A percentile compares a stretch with the other conserved stretches of the same genome.
These are phyloP conservation scores for Cyprinodon variegatus DNA, from an alignment of 2,113 vertebrate species.

Conservation along the genomic window DNA sequence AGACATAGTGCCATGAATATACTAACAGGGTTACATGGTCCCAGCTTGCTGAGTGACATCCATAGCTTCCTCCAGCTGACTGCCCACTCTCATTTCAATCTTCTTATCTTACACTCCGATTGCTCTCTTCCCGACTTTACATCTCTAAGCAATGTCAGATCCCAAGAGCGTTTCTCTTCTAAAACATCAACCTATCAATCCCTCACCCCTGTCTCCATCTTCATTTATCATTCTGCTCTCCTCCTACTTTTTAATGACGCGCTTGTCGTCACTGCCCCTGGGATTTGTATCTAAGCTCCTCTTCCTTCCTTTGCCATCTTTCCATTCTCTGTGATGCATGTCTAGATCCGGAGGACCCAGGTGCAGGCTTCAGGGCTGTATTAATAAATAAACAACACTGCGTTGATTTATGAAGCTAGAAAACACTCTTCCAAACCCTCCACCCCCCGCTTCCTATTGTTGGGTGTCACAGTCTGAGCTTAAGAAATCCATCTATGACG, in stretches of 20 bases:
- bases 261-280: conserved; percentile 48
- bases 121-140: neutral
- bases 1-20: conserved; percentile 3
- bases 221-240: conserved; percentile 25
- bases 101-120: conserved; percentile 17
- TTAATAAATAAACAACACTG: conserved; percentile 74
- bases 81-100: neutral
- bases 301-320: neutral
- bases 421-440: conserved; percentile 18
- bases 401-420: conserved; percentile 61
- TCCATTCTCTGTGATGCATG: conserved; percentile 10
- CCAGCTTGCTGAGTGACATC: conserved; percentile 34
- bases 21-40: conserved; percentile 37
- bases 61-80: conserved; percentile 1
- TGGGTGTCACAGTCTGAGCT: conserved; percentile 36
- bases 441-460: conserved; percentile 1
- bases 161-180: conserved; percentile 18
- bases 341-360: conserved; percentile 51
- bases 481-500: conserved; percentile 61
- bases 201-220: conserved; percentile 4
- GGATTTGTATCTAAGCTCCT: conserved; percentile 41
- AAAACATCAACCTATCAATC: conserved; percentile 13
- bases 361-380: conserved; percentile 59
- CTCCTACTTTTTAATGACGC: conserved; percentile 41
- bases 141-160: conserved; percentile 26